Evolutionary conservation across 2,888 invertebrate species (phyloP).

Genomic region (Cerastoderma edule): DNA sequence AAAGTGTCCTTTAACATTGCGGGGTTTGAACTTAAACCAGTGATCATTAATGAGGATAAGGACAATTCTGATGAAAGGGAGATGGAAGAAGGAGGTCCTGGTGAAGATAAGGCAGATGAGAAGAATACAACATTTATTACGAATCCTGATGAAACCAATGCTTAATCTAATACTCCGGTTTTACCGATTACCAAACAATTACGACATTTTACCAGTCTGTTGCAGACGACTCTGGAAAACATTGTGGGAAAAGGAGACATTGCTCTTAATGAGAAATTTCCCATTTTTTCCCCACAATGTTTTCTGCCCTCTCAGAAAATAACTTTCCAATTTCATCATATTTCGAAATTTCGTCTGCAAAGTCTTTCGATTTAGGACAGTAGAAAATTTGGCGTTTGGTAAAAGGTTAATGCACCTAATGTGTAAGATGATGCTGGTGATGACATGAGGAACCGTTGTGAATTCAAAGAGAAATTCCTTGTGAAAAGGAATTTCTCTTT

Average conservation of each 20-base stretch:
- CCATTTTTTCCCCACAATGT: background rate
- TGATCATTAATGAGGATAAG: constrained; percentile 33
- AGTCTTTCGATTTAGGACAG: background rate
- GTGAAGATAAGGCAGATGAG: constrained; percentile 7
- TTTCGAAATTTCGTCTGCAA: too few relatives aligned
- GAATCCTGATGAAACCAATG: constrained; percentile 21
- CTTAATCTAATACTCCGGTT: background rate
- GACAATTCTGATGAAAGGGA: constrained; percentile 12
- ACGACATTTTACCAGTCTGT: background rate
- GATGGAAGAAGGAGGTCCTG: background rate
- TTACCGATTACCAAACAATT: background rate
- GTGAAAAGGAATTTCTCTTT: background rate
- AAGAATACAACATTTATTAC: constrained; percentile 46
- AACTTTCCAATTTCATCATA: too few relatives aligned
- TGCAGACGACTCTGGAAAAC: background rate
- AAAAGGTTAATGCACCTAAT: too few relatives aligned
- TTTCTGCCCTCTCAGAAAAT: background rate
- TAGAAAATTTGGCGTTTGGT: constrained; percentile 7
- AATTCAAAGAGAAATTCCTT: constrained; percentile 11
- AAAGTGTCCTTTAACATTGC: constrained; percentile 55
- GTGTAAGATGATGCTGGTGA: too few relatives aligned
- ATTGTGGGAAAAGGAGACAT: too few relatives aligned
- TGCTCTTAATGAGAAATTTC: too few relatives aligned
- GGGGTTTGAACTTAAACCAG: constrained; percentile 55
- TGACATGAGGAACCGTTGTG: too few relatives aligned